These are phyloP conservation scores for Seira ritae DNA, from an alignment of 2,888 invertebrate species.

Conservation along the genomic window DNA sequence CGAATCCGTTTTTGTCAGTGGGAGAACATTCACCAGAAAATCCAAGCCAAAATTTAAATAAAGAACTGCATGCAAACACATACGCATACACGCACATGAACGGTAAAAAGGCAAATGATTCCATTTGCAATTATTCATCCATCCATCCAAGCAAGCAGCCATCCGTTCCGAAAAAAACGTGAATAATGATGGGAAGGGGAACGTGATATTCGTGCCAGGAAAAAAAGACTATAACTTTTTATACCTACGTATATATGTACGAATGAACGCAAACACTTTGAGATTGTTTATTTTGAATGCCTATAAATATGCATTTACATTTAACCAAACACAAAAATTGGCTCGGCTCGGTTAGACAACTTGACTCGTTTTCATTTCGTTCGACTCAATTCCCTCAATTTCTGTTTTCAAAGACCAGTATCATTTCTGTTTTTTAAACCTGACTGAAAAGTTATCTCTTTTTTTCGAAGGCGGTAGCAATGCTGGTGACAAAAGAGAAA, in stretches of 20 bases:
- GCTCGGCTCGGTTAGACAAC: slow-evolving; percentile 1
- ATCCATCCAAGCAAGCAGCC: slow-evolving; percentile 4
- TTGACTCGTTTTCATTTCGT: not conserved
- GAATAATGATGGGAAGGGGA: slow-evolving; percentile 4
- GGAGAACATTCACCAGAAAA: not conserved
- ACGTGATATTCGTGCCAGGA: slow-evolving; percentile 13
- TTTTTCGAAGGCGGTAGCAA: not conserved
- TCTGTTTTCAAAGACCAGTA: not conserved
- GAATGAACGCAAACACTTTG: too few relatives aligned
- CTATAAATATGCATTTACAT: not conserved
- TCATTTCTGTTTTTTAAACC: not conserved
- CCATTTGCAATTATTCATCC: too few relatives aligned
- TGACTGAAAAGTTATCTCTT: not conserved
- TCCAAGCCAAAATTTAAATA: not conserved
- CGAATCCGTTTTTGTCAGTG: not conserved
- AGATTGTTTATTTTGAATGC: too few relatives aligned
- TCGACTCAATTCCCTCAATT: not conserved
- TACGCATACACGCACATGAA: slow-evolving; percentile 9
- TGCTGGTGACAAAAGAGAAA: not conserved
- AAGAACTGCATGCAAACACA: not conserved
- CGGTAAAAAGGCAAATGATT: too few relatives aligned
- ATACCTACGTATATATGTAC: not conserved
- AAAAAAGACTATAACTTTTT: not conserved
- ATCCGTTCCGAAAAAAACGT: not conserved
- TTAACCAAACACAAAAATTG: not conserved